These are phyloP conservation scores for Melanocharis versteri DNA, from an alignment of 2,113 vertebrate genomes.

Conservation along the genomic window DNA sequence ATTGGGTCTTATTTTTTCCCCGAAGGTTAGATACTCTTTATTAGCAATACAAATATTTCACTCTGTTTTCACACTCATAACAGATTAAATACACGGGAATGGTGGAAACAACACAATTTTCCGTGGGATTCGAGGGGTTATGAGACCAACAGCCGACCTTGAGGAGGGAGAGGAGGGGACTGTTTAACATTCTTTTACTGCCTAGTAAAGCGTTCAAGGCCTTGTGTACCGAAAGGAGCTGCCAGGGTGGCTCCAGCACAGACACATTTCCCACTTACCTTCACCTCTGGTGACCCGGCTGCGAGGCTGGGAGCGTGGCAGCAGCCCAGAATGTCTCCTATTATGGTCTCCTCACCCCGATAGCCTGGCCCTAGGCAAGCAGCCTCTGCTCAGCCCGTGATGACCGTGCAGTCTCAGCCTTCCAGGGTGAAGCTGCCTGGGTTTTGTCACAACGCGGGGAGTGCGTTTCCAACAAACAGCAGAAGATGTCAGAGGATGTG, in stretches of 20 bases:
- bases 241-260: background rate
- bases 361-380: rapidly evolving
- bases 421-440: background rate
- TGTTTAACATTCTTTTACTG: constrained; percentile 4
- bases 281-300: constrained; percentile 3
- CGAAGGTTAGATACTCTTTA: background rate
- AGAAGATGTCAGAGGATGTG: background rate
- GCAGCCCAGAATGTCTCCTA: background rate
- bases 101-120: background rate
- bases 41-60: background rate
- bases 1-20: background rate
- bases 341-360: background rate
- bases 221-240: background rate
- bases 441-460: background rate
- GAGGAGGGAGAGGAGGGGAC: background rate
- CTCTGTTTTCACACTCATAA: background rate
- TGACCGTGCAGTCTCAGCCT: background rate
- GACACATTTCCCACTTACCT: background rate
- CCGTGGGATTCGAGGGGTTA: background rate
- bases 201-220: background rate
- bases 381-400: background rate
- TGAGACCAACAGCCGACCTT: background rate
- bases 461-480: background rate
- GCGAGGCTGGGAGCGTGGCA: background rate
- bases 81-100: background rate